Evolutionary conservation across 2,888 invertebrate genomes (phyloP), one percentile per base, ranked within the genome.

Genomic region (Drosophila aldrichi): DNA sequence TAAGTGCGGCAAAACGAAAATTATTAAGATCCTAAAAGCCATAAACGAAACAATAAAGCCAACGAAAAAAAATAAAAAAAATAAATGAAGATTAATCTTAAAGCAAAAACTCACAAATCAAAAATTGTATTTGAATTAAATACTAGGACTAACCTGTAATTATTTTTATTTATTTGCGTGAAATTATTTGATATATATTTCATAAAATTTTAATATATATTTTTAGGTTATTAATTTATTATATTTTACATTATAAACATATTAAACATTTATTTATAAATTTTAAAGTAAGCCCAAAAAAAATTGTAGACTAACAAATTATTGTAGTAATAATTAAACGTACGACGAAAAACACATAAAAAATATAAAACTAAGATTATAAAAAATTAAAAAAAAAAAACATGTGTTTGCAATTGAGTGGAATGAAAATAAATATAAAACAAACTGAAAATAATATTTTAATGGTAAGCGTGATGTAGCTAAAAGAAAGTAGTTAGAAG

Each of bases 151-250:
- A 85, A 82, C 74, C 57, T 67, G 43, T 77, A 77, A 72, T 60
- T 66, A 67, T 60, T 72, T 71, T 70, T 62, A 72, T 71, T 79
- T 77, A 74, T 73, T 80, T 63, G 60, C 68, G 81, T 66, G 77
- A 82, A 88, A 82, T 88, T 79, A 79, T 76, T 57, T 68, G 57
- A 64, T 70, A 70, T 75, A 72, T 25, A 51, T 57, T 40, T 60
- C 59, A 58, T 52, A 46, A 49, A 66, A 38, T 36, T 36, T 38
- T 38, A 38, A 59, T 44, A 41, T 56, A 63, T 64, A 36, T 61
- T 54, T 58, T 56, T 83, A 79, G 69, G 68, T 29, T 85, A 85
- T 85, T 85, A 88, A 84, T 89, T 88, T 84, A 89, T 88, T 74
- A 69, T 69, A 67, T 63, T 70, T 71, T 67, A 66, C 29, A 44